Percentiles rank a stretch among this genome's conserved stretches.
Evolutionary conservation across 2,113 vertebrate species (phyloP).

Genomic region (Peromyscus polionotus): DNA sequence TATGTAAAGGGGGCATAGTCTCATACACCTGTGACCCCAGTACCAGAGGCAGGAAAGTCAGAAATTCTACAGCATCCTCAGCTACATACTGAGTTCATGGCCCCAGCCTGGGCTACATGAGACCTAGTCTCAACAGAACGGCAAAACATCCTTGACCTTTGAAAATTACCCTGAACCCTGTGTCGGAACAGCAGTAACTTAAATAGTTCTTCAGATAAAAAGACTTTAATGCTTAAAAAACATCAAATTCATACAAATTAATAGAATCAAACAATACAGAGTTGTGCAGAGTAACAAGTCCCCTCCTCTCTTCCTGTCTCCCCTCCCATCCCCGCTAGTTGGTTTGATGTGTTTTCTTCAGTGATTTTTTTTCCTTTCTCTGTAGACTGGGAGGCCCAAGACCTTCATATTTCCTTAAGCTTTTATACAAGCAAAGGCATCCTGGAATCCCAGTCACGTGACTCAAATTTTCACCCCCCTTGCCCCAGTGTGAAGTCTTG

Average conservation of each 20-base stretch:
- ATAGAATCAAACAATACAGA: background rate
- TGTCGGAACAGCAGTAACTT: background rate
- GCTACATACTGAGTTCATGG: background rate
- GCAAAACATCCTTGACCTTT: background rate
- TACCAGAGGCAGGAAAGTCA: background rate
- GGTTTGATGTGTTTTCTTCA: conserved; percentile 23
- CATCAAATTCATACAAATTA: background rate
- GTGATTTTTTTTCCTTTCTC: background rate
- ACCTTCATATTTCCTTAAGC: background rate
- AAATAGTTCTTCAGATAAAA: background rate
- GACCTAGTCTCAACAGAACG: background rate
- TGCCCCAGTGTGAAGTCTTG: background rate
- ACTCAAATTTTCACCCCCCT: background rate
- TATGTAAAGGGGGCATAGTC: too few relatives aligned
- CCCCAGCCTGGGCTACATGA: background rate
- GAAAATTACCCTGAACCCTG: conserved; percentile 24
- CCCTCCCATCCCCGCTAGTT: background rate
- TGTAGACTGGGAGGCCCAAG: conserved; percentile 12
- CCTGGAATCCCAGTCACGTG: background rate
- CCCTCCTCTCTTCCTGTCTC: background rate
- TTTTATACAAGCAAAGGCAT: conserved; percentile 11
- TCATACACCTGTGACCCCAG: background rate
- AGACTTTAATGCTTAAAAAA: conserved; percentile 53
- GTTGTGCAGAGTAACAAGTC: background rate
- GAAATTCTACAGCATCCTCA: background rate